Conservation (phyloP, 1,140 invertebrate genomes). For the Triops longicaudatus region DNA sequence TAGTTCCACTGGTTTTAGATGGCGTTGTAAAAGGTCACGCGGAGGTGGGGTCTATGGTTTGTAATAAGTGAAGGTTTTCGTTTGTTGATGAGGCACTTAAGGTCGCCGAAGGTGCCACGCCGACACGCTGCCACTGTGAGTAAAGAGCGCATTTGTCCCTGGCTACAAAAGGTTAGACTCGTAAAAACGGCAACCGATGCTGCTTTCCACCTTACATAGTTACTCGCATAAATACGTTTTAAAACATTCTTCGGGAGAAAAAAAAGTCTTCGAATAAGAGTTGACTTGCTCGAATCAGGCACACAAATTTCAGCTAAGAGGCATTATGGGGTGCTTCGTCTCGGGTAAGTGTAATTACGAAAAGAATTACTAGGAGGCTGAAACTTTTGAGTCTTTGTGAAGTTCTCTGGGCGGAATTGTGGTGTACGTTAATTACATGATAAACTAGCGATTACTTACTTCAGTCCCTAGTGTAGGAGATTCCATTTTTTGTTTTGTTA, state of each 20-base stretch:
- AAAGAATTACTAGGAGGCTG: too few relatives aligned
- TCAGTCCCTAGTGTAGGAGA: too few relatives aligned
- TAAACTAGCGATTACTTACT: too few relatives aligned
- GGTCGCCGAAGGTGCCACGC: background rate
- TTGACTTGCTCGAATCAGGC: too few relatives aligned
- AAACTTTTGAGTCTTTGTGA: too few relatives aligned
- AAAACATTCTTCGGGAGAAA: background rate
- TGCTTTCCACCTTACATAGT: background rate
- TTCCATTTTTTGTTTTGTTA: too few relatives aligned
- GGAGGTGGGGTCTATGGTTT: background rate
- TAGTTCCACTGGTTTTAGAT: background rate
- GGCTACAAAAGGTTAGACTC: background rate
- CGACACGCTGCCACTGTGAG: background rate
- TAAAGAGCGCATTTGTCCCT: background rate
- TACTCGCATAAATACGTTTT: background rate
- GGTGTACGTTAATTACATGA: too few relatives aligned
- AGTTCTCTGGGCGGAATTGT: too few relatives aligned
- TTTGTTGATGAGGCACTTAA: constrained; percentile 1
- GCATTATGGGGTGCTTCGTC: too few relatives aligned
- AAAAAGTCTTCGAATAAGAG: too few relatives aligned
- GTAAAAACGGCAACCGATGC: background rate
- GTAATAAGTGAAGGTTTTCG: constrained; percentile 10
- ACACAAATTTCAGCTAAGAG: too few relatives aligned
- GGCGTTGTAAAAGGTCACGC: background rate
- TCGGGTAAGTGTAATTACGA: too few relatives aligned